Conservation (phyloP, 2,113 vertebrate genomes). For the Oxyruncus cristatus region DNA sequence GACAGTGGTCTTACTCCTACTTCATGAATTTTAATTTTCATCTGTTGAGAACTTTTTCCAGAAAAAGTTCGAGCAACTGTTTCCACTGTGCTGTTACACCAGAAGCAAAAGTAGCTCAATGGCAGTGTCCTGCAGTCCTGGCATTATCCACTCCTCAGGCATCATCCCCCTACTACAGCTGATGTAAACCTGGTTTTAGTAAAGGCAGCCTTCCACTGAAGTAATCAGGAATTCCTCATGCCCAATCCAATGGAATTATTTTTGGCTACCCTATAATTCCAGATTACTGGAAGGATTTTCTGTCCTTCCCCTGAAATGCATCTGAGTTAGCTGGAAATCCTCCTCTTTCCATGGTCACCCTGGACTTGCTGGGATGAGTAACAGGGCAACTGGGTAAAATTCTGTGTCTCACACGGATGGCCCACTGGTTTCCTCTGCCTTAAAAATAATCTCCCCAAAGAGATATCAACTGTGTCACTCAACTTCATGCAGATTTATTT, state of each 20-base stretch:
- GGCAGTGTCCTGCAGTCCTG: neutral
- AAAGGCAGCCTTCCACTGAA: neutral
- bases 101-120: neutral
- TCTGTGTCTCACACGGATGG: fast-evolving
- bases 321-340: neutral
- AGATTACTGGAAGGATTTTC: neutral
- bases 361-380: neutral
- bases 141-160: neutral
- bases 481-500: neutral
- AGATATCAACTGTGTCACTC: neutral
- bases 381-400: neutral
- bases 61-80: neutral
- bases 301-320: neutral
- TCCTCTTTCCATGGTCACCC: neutral
- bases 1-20: neutral
- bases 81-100: neutral
- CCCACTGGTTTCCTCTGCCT: neutral
- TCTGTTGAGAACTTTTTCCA: neutral
- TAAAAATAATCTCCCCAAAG: neutral
- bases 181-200: neutral
- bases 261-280: neutral
- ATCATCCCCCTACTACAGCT: neutral
- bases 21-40: neutral
- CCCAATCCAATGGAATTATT: neutral
- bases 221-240: neutral